phyloP scores from a whole-genome alignment of 2,113 vertebrate species.

The Odocoileus hemionus region DNA sequence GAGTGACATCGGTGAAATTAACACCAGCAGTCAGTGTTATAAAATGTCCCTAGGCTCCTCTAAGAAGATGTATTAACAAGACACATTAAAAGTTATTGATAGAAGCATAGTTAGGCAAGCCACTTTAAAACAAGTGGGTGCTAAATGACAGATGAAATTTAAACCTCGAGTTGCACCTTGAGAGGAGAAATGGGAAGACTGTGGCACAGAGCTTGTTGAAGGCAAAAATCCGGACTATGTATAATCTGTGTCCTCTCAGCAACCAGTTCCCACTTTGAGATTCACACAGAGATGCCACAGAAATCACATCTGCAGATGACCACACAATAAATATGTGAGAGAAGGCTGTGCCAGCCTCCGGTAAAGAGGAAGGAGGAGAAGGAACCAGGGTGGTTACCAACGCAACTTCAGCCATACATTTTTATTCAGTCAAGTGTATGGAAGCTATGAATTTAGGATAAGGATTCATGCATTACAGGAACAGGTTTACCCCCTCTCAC shows the following conservation, averaged over 20 bases:
- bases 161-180: neutral
- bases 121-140: neutral
- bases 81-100: neutral
- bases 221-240: neutral
- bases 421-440: neutral
- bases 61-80: neutral
- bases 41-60: neutral
- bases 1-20: neutral
- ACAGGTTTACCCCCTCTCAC: neutral
- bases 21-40: neutral
- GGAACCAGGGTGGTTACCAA: neutral
- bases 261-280: neutral
- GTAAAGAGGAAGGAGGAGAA: neutral
- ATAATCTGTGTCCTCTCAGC: neutral
- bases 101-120: neutral
- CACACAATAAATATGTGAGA: neutral
- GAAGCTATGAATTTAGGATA: neutral
- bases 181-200: neutral
- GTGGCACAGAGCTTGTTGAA: neutral
- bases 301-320: neutral
- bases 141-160: neutral
- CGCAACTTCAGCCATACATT: neutral
- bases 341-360: neutral
- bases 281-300: neutral
- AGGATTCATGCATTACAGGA: neutral